Base-by-base conservation (phyloP, 1,140 invertebrate genomes). In the Leptopilina clavipes region DNA sequence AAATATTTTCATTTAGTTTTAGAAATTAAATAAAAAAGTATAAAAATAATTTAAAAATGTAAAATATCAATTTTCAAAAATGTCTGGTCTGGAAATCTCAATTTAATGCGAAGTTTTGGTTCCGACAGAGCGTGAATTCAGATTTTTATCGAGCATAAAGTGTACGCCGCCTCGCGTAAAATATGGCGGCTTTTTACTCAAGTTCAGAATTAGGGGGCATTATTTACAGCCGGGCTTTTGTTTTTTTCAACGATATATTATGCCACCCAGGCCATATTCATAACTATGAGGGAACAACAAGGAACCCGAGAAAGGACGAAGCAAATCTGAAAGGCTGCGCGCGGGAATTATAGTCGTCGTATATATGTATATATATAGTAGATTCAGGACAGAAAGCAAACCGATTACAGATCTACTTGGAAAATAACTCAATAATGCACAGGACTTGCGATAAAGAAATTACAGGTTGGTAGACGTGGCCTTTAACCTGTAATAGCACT, bases 81-180 rank as follows among this genome's bases (percentile, higher is more conserved):
- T 14, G 17, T 44, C 1, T 18, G 40, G 37, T 40, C 7, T 43
- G 14, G 18, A 71, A 43, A 71, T 43, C n/a, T 40, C 65, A 70
- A 70, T 59, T 19, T 31, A 65, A 25, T 11, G 5, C 9, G 5
- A 18, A 40, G 37, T 40, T n/a, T 65, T 65, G 56, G 22, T 19
- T 7, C 56, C 56, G 22, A 65, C 19, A 65, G 17, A 18, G 9
- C 22, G 19, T 65, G 56, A 44, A 73, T 71, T 71, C 76, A 77
- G 79, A 83, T 83, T 83, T 83, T 81, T 81, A 83, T 81, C 74
- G 75, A 56, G 71, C 71, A 76, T 78, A 78, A 83, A 83, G 79
- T 31, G 25, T 73, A 70, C 56, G 71, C 22, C 17, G 25, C 17
- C 17, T 48, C 72, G 70, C 71, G 52, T 78, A 72, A 79, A 81